phyloP scores from a whole-genome alignment of 2,113 vertebrate species.

The Melanotaenia duboulayi region DNA sequence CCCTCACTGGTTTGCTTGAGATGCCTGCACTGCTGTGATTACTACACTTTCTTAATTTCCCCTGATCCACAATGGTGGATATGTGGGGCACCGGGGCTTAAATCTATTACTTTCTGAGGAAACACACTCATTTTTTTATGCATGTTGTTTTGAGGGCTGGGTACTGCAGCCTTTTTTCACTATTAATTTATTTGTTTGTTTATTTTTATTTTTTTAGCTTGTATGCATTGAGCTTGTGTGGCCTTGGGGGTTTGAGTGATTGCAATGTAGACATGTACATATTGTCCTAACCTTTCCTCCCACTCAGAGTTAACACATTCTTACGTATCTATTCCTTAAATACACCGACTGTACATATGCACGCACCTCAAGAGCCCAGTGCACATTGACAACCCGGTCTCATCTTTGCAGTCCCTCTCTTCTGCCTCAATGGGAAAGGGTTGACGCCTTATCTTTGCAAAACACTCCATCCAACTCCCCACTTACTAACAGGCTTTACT shows the following conservation, averaged over 20 bases:
- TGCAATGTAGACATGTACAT: conserved; percentile 23
- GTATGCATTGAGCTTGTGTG: background rate
- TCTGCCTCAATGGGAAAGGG: conserved; percentile 65
- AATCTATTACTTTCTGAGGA: conserved; percentile 35
- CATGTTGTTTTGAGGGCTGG: conserved; percentile 11
- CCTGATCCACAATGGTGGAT: conserved; percentile 25
- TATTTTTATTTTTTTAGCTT: background rate
- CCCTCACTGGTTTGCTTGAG: conserved; percentile 34
- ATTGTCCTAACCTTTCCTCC: conserved; percentile 32
- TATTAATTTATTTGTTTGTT: background rate
- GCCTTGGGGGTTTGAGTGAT: background rate
- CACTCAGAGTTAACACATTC: conserved; percentile 16
- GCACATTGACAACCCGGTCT: conserved; percentile 43
- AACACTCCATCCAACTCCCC: conserved; percentile 79
- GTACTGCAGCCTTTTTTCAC: background rate
- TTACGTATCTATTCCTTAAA: conserved; percentile 13
- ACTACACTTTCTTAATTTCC: conserved; percentile 33
- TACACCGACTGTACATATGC: conserved; percentile 15
- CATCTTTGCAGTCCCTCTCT: conserved; percentile 48
- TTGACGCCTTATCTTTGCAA: conserved; percentile 78
- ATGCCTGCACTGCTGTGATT: conserved; percentile 60
- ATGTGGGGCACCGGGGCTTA: conserved; percentile 28
- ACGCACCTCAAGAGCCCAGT: conserved; percentile 25
- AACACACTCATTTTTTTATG: conserved; percentile 16
- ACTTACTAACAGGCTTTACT: conserved; percentile 81